phyloP scores from a whole-genome alignment of 2,113 vertebrate species.

The Nothocercus nigrocapillus region DNA sequence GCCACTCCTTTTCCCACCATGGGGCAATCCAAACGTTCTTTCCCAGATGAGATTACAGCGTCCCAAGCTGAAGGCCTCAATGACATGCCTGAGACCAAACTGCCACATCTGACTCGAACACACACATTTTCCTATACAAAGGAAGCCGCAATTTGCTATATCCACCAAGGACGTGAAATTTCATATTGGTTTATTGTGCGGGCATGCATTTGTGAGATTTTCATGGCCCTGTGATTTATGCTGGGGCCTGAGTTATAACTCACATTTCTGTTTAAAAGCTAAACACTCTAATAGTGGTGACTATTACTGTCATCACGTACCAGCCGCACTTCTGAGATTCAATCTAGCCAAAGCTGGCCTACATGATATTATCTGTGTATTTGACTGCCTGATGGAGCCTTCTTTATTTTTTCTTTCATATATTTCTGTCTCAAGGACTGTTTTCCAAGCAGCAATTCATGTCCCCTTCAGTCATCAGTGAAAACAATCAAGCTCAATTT shows the following conservation, averaged over 20 bases:
- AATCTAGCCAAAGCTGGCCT: background rate
- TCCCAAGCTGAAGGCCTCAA: background rate
- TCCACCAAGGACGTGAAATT: slow-evolving; percentile 10
- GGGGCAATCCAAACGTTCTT: background rate
- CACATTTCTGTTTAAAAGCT: slow-evolving; percentile 65
- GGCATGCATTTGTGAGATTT: background rate
- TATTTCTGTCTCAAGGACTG: slow-evolving; percentile 55
- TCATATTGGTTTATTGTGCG: background rate
- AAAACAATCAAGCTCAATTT: slow-evolving; percentile 69
- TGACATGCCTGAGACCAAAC: background rate
- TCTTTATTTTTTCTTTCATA: slow-evolving; percentile 27
- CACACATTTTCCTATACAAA: background rate
- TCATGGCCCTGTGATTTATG: slow-evolving; percentile 39
- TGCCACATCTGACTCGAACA: fast-evolving
- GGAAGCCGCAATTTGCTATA: background rate
- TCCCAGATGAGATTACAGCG: background rate
- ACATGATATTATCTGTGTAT: slow-evolving; percentile 21
- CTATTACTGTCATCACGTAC: slow-evolving; percentile 63
- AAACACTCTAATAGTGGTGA: slow-evolving; percentile 45
- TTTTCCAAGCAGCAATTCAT: slow-evolving; percentile 63
- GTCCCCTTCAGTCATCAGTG: slow-evolving; percentile 55
- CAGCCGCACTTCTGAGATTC: slow-evolving; percentile 22
- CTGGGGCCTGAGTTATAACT: slow-evolving; percentile 36
- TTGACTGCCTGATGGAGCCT: slow-evolving; percentile 48
- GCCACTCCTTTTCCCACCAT: fast-evolving